A percentile compares a stretch with the other conserved stretches of the same genome.
phyloP scores from a whole-genome alignment of 2,797 vertebrate genomes.

The Thunnus albacares region DNA sequence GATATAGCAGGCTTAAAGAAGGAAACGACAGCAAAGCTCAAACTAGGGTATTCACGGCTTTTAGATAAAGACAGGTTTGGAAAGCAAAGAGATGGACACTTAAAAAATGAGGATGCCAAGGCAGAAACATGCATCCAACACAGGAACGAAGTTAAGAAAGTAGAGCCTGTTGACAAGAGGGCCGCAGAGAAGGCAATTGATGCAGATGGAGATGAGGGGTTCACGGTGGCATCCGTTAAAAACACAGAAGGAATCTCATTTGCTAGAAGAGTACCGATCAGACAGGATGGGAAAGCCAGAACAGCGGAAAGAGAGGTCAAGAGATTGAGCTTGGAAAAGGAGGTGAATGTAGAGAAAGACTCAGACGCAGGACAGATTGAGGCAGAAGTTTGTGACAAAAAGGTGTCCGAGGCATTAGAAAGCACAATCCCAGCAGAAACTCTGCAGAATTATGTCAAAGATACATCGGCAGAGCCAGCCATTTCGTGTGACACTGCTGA shows the following conservation, averaged over 20 bases:
- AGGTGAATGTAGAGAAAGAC: conserved; percentile 40
- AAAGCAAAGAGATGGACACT: conserved; percentile 45
- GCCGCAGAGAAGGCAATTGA: conserved; percentile 43
- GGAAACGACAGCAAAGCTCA: conserved; percentile 49
- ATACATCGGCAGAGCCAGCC: conserved; percentile 7
- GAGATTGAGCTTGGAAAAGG: conserved; percentile 20
- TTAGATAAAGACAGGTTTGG: conserved; percentile 55
- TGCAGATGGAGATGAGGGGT: conserved; percentile 69
- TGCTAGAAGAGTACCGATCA: conserved; percentile 77
- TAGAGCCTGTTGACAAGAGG: conserved; percentile 39
- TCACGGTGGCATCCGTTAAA: conserved; percentile 76
- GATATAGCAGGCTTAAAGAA: conserved; percentile 30
- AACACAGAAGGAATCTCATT: conserved; percentile 80
- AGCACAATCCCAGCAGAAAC: conserved; percentile 20
- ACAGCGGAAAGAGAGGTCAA: conserved; percentile 54
- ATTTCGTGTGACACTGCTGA: conserved; percentile 18
- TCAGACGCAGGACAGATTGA: conserved; percentile 38
- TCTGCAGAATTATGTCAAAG: conserved; percentile 1
- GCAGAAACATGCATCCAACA: conserved; percentile 32
- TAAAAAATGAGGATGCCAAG: conserved; percentile 50
- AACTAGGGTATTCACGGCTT: conserved; percentile 33
- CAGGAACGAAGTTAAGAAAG: conserved; percentile 48
- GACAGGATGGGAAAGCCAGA: conserved; percentile 70
- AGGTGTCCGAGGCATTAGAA: conserved; percentile 21
- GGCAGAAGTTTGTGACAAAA: conserved; percentile 34